Conservation (phyloP, 64 coral and sea anemone species). For the Actinia equina region DNA sequence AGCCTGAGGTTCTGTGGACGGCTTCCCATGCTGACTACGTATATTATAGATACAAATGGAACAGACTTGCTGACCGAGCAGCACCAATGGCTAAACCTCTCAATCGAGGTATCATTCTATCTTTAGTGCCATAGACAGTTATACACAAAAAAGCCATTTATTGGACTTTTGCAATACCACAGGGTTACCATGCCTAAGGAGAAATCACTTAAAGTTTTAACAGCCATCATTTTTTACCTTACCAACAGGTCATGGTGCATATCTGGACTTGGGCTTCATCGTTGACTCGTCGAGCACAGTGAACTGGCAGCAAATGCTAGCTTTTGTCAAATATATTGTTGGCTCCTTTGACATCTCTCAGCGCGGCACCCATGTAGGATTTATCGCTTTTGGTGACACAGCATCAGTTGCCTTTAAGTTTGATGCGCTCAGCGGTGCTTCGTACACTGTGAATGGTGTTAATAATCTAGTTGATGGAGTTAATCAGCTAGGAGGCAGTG, state of each 20-base stretch:
- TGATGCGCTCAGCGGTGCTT: conserved; percentile 9
- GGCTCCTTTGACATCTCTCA: conserved; percentile 51
- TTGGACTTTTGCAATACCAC: no score
- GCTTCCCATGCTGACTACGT: conserved; percentile 57
- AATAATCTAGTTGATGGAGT: conserved; percentile 32
- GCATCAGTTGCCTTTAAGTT: conserved; percentile 36
- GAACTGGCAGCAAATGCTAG: conserved; percentile 29
- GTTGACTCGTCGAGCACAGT: conserved; percentile 40
- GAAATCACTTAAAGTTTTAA: background rate
- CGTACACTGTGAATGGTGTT: conserved; percentile 21
- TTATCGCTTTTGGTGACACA: conserved; percentile 36
- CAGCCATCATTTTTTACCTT: background rate
- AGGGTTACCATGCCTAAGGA: background rate
- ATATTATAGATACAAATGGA: background rate
- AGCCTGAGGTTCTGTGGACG: conserved; percentile 33
- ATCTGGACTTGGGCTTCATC: conserved; percentile 45
- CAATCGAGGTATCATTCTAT: background rate
- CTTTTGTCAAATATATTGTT: conserved; percentile 32
- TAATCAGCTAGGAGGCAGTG: conserved; percentile 10
- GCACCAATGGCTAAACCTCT: background rate
- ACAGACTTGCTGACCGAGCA: background rate
- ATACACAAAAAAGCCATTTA: no score
- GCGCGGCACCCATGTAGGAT: conserved; percentile 26
- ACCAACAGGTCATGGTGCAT: background rate
- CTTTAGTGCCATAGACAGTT: background rate